Conservation (phyloP, 2,888 invertebrate genomes). For the Nephrotoma appendiculata region DNA sequence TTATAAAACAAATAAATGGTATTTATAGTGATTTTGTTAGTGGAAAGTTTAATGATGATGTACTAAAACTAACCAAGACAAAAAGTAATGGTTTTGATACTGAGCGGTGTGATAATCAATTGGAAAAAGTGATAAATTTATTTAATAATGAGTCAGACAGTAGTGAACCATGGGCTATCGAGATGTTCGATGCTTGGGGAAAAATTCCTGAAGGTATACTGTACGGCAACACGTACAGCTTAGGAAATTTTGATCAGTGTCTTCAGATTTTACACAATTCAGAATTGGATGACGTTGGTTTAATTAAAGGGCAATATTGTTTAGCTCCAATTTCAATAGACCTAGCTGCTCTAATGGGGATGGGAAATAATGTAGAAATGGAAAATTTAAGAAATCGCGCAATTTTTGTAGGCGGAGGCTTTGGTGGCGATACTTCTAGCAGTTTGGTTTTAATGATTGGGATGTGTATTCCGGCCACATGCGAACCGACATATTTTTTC, state of each 20-base stretch:
- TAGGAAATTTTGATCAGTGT: constrained; percentile 24
- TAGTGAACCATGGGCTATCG: background rate
- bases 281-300: background rate
- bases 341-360: background rate
- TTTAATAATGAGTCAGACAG: background rate
- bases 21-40: background rate
- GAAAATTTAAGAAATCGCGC: background rate
- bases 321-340: constrained; percentile 2
- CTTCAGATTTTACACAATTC: constrained; percentile 12
- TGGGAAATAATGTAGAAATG: background rate
- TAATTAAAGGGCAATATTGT: constrained; percentile 21
- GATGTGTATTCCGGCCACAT: constrained; percentile 25
- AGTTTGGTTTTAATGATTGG: background rate
- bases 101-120: background rate
- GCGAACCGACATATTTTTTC: constrained; percentile 17
- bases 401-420: background rate
- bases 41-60: background rate
- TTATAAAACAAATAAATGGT: background rate
- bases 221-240: constrained; percentile 17
- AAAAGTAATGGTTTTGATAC: background rate
- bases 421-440: background rate
- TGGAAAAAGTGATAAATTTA: background rate
- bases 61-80: background rate
- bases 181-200: constrained; percentile 20
- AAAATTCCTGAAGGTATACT: constrained; percentile 22